Conservation (phyloP, 2,888 invertebrate species). For the Dolomedes plantarius region DNA sequence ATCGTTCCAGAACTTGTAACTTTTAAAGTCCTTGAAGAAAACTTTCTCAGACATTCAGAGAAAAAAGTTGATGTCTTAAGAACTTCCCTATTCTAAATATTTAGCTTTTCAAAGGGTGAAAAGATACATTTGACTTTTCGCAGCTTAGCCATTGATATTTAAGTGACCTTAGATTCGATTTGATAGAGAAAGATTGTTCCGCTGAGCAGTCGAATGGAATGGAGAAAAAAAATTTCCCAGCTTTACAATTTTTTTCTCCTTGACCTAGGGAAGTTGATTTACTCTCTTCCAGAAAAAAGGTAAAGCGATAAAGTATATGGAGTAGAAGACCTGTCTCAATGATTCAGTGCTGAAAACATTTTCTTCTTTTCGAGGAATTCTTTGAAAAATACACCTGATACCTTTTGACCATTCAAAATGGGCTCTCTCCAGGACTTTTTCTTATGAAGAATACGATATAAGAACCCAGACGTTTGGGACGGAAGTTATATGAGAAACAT, state of each 20-base stretch:
- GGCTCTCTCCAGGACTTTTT: not conserved
- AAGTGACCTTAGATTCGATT: conserved; percentile 8
- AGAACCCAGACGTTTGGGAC: not conserved
- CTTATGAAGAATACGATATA: not conserved
- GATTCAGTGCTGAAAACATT: not conserved
- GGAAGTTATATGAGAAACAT: too few species aligned
- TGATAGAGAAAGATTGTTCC: not conserved
- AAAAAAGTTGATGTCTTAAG: too few species aligned
- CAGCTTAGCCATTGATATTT: not conserved
- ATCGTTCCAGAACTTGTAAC: too few species aligned
- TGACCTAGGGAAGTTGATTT: not conserved
- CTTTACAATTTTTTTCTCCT: not conserved
- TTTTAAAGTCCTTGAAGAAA: too few species aligned
- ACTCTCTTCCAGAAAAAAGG: not conserved
- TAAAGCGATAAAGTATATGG: conserved; percentile 3
- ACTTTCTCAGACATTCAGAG: too few species aligned
- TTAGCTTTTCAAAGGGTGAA: not conserved
- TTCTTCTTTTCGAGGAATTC: not conserved
- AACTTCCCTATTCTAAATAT: conserved; percentile 1
- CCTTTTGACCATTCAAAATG: not conserved
- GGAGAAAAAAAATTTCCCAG: not conserved
- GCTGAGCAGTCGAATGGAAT: not conserved
- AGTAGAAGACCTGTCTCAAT: conserved; percentile 1
- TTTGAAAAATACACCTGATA: not conserved
- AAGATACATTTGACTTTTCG: not conserved